These are phyloP conservation scores for Drosophila bipectinata DNA, from an alignment of 1,140 invertebrate species.

Conservation along the genomic window DNA sequence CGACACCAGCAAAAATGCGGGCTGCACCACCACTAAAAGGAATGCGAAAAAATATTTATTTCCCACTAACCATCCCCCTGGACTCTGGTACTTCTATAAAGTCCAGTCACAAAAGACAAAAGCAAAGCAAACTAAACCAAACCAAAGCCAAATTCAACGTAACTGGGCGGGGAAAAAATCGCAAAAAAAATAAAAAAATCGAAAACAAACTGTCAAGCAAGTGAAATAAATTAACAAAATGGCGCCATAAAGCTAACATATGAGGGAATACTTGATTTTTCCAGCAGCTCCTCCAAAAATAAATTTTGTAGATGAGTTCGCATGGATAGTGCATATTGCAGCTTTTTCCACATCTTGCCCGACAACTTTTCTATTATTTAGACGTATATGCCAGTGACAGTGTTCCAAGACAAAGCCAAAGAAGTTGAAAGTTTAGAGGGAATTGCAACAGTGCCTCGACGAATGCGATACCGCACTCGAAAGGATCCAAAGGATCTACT, in stretches of 20 bases:
- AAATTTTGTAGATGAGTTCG: slow-evolving; percentile 51
- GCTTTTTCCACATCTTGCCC: slow-evolving; percentile 42
- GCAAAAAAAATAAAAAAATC: slow-evolving; percentile 38
- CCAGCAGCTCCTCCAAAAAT: slow-evolving; percentile 48
- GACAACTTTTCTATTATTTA: slow-evolving; percentile 78
- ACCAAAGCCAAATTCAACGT: slow-evolving; percentile 35
- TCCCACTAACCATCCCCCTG: slow-evolving; percentile 11
- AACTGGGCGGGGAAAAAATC: slow-evolving; percentile 35
- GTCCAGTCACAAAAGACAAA: slow-evolving; percentile 56
- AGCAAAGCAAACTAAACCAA: slow-evolving; percentile 30
- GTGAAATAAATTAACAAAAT: slow-evolving; percentile 82
- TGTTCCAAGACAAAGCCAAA: slow-evolving; percentile 38
- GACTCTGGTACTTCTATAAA: slow-evolving; percentile 2
- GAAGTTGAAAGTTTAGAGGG: slow-evolving; percentile 22
- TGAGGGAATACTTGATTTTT: slow-evolving; percentile 75
- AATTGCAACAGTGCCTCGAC: slow-evolving; percentile 18
- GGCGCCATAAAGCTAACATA: slow-evolving; percentile 79
- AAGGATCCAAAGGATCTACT: background rate
- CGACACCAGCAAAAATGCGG: slow-evolving; percentile 33
- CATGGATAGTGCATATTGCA: slow-evolving; percentile 12
- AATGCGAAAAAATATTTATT: slow-evolving; percentile 67
- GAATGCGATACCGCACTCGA: slow-evolving; percentile 14
- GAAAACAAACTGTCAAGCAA: slow-evolving; percentile 79
- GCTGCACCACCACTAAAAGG: slow-evolving; percentile 46
- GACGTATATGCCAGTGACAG: slow-evolving; percentile 73